Percentiles rank a stretch among this genome's conserved stretches.
Evolutionary conservation across 2,113 vertebrate genomes (phyloP).

Genomic region (Leucopternis melanops): DNA sequence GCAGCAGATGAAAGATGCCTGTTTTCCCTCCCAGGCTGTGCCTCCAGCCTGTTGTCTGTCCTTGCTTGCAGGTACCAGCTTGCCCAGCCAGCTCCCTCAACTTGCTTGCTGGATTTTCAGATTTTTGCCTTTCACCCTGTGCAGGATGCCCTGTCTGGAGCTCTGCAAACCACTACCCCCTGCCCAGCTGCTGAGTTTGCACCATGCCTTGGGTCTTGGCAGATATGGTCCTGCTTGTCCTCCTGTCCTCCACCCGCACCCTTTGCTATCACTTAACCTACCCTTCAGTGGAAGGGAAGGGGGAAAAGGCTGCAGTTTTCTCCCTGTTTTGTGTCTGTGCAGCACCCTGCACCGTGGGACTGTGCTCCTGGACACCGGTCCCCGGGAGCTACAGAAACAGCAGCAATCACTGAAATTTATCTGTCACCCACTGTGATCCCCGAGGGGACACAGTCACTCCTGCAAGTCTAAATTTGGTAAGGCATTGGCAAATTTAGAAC

Average conservation of each 20-base stretch:
- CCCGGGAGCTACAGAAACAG: neutral
- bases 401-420: neutral
- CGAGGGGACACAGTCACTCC: rapidly evolving
- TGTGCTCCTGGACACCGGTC: neutral
- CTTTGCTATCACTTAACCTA: neutral
- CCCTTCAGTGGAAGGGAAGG: too few relatives aligned
- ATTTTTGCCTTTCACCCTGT: neutral
- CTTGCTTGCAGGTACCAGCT: neutral
- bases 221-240: neutral
- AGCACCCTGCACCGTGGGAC: rapidly evolving
- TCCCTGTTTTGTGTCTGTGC: neutral
- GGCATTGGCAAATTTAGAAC: neutral
- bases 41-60: neutral
- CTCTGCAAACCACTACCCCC: neutral
- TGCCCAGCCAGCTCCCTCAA: neutral
- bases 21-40: neutral
- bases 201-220: neutral
- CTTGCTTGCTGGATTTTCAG: neutral
- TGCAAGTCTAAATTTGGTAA: neutral
- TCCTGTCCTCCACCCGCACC: neutral
- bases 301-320: neutral
- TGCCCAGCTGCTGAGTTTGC: neutral
- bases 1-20: neutral
- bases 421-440: neutral
- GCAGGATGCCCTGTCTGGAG: neutral